Evolutionary conservation across 2,113 vertebrate genomes (phyloP), one percentile per base, ranked within the genome.

Genomic region (Hippopotamus amphibius): DNA sequence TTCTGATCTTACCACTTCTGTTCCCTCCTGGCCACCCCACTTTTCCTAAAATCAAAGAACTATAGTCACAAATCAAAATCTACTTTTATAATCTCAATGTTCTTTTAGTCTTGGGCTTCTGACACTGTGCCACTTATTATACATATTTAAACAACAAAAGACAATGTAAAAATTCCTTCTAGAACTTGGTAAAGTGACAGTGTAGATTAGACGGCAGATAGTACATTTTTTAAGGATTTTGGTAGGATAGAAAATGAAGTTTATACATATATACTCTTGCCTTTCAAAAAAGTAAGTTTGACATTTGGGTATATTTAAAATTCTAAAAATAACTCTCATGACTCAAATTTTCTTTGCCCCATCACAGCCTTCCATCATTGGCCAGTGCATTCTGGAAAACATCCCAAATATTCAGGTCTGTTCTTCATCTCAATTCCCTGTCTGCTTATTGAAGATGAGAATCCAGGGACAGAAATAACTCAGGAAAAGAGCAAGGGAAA

Each of bases 381-480:
- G 65, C 48, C 81, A 86, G 57, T 87, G 48, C 4, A 66, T 69
- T 80, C 53, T 91, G 53, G 72, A 94, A 95, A 94, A 53, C 37
- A 80, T 76, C 37, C 50, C 90, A 92, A 96, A 92, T 93, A 89
- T 93, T 90, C 59, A 59, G 66, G 50, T 71, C 50, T 97, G 43
- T 84, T 96, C 88, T 85, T 93, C 53, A 95, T 91, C 71, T 97
- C 85, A 76, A 11, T 80, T 95, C 81, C 76, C 79, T 69, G 28
- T 88, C 65, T 95, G 74, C 57, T 97, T 95, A 95, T 96, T 95
- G 33, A 88, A 69, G 63, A 94, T 94, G 91, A 95, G 74, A 92
- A 88, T 76, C 41, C 71, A 95, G 80, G 43, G 87, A 88, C 76
- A 88, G 77, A 96, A 95, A 94, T 95, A 94, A 95, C 76, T 77